Conservation (phyloP, 2,113 vertebrate species). For the Crotalus tigris region DNA sequence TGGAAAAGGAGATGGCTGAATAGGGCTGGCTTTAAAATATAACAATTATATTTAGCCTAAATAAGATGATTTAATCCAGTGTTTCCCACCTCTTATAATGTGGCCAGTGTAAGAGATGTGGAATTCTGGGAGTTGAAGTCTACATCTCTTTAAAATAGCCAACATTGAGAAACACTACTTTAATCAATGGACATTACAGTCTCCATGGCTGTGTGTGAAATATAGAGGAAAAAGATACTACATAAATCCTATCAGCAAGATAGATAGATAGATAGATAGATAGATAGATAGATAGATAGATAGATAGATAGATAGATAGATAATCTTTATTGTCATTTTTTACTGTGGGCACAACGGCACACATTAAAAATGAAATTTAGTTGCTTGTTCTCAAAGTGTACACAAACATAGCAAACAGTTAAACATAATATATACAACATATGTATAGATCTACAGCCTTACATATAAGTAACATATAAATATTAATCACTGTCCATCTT, state of each 20-base stretch:
- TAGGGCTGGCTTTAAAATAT: not conserved
- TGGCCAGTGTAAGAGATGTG: not conserved
- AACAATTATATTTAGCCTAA: not conserved
- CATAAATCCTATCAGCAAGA: not conserved
- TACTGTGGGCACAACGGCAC: too few species aligned
- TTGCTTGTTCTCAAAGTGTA: too few species aligned
- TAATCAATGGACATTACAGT: not conserved
- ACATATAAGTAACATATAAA: too few species aligned
- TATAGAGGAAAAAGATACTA: not conserved
- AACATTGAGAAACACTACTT: not conserved
- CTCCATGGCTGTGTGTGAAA: not conserved
- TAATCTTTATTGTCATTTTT: too few species aligned
- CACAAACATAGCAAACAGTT: too few species aligned
- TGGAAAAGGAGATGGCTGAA: not conserved
- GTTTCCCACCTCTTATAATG: not conserved
- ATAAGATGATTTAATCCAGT: not conserved
- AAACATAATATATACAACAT: too few species aligned
- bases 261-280: too few species aligned
- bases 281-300: too few species aligned
- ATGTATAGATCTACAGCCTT: too few species aligned
- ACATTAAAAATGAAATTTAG: too few species aligned
- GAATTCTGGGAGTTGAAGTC: not conserved
- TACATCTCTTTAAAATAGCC: not conserved
- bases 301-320: too few species aligned
- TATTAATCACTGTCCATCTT: too few species aligned